A percentile compares a stretch with the other conserved stretches of the same genome.
phyloP scores from a whole-genome alignment of 2,888 invertebrate species.

The Megamerina dolium region DNA sequence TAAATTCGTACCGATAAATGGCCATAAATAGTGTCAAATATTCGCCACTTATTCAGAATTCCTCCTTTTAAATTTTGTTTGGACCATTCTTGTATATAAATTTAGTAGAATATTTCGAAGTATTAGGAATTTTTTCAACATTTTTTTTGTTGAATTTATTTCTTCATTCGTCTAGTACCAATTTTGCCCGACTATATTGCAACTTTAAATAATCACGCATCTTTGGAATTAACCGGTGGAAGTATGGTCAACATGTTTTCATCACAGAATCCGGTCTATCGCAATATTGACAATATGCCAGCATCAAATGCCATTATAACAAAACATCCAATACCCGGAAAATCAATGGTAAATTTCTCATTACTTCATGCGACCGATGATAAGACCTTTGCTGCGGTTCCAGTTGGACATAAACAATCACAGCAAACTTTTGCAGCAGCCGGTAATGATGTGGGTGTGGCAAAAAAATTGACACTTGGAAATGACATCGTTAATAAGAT shows the following conservation, averaged over 20 bases:
- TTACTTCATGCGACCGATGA: slow-evolving; percentile 31
- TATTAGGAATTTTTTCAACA: neutral
- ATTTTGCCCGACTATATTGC: slow-evolving; percentile 73
- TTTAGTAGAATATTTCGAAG: too few species aligned
- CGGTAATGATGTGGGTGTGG: slow-evolving; percentile 11
- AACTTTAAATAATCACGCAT: slow-evolving; percentile 50
- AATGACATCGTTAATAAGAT: slow-evolving; percentile 4
- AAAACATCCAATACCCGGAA: slow-evolving; percentile 48
- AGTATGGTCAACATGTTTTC: neutral
- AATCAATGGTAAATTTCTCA: slow-evolving; percentile 45
- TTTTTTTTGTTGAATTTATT: neutral
- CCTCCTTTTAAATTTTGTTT: too few species aligned
- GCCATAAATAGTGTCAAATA: too few species aligned
- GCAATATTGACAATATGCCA: slow-evolving; percentile 32
- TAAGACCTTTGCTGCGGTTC: slow-evolving; percentile 23
- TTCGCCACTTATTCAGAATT: too few species aligned
- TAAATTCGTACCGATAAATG: too few species aligned
- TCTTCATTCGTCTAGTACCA: slow-evolving; percentile 56
- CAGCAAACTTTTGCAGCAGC: neutral
- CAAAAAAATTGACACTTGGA: slow-evolving; percentile 11
- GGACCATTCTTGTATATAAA: too few species aligned
- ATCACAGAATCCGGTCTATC: slow-evolving; percentile 39
- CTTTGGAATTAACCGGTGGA: slow-evolving; percentile 19
- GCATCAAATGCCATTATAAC: slow-evolving; percentile 33
- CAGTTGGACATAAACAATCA: slow-evolving; percentile 13